Base-by-base conservation (phyloP, 2,797 vertebrate species). In the Trematomus bernacchii region DNA sequence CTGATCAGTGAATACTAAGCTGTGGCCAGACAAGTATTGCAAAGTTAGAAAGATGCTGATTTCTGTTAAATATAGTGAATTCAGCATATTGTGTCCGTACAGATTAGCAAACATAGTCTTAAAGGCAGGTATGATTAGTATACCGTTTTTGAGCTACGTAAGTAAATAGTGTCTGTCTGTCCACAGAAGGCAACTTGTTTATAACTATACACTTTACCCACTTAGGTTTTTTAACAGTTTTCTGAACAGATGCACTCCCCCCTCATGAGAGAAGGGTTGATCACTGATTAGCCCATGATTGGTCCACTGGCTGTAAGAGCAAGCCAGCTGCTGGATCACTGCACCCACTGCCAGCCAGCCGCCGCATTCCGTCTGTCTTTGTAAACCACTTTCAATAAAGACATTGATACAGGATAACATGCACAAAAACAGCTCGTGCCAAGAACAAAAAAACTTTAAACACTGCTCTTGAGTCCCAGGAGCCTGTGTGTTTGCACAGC, bases 371-470 rank as follows among this genome's bases (percentile, higher is more conserved):
- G 2, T 19, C 46, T 62, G 50, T 52, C 52, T 73, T 47, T 53
- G 55, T 55, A 55, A 76, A 77, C 65, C 33, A 48, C 63, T 54
- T 69, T 62, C 23, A 77, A 59, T 81, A 50, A 67, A 40, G 57
- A 64, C 55, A 63, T 61, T 77, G 40, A 66, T 55, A 30, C 46
- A 33, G 52, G 27, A 65, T 73, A 43, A 76, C 71, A 60, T 42
- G 48, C 19, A 43, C 48, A 80, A 78, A 76, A 21, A 70, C 23
- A 64, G 40, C 71, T 66, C 23, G 53, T 12, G 10, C 70, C 63
- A 69, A 69, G 80, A 27, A 13, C 68, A 75, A 81, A 67, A 64
- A 19, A 51, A 51, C 46, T 50, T 66, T 27, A 73, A 64, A 76
- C 59, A 42, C n/a, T 1, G 15, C 55, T 43, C 11, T 63, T 3